Percentiles rank a stretch among this genome's conserved stretches.
Evolutionary conservation across 2,113 vertebrate genomes (phyloP).

Genomic region (Mobula hypostoma): DNA sequence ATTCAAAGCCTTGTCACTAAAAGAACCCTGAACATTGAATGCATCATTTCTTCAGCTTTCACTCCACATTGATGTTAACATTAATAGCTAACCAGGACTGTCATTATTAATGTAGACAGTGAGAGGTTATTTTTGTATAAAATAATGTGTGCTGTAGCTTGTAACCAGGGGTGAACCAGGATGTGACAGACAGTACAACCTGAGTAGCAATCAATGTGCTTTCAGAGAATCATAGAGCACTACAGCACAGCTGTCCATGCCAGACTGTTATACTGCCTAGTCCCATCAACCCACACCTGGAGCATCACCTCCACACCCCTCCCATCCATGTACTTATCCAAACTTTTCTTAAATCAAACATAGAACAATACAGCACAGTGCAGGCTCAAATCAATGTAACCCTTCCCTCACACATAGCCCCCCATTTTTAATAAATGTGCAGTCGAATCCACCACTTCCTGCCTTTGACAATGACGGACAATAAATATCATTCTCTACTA

Average conservation of each 20-base stretch:
- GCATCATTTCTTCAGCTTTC: neutral
- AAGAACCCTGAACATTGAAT: neutral
- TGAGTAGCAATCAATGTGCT: neutral
- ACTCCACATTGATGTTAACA: neutral
- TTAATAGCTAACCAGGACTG: slow-evolving; percentile 13
- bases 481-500: neutral
- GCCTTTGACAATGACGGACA: neutral
- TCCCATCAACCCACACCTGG: too few relatives aligned
- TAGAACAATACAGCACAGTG: too few relatives aligned
- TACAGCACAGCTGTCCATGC: too few relatives aligned
- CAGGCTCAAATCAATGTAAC: too few relatives aligned
- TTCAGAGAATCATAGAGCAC: neutral
- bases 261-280: too few relatives aligned
- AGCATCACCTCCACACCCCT: too few relatives aligned
- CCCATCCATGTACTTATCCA: too few relatives aligned
- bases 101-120: neutral
- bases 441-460: too few relatives aligned
- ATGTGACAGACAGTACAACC: neutral
- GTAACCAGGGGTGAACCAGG: neutral
- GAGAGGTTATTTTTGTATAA: neutral
- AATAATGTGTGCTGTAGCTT: neutral
- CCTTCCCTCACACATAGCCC: too few relatives aligned
- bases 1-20: neutral
- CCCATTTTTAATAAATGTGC: too few relatives aligned
- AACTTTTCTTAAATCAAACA: too few relatives aligned